These are phyloP conservation scores for Drosophila repleta DNA, from an alignment of 1,140 invertebrate species.

Conservation along the genomic window DNA sequence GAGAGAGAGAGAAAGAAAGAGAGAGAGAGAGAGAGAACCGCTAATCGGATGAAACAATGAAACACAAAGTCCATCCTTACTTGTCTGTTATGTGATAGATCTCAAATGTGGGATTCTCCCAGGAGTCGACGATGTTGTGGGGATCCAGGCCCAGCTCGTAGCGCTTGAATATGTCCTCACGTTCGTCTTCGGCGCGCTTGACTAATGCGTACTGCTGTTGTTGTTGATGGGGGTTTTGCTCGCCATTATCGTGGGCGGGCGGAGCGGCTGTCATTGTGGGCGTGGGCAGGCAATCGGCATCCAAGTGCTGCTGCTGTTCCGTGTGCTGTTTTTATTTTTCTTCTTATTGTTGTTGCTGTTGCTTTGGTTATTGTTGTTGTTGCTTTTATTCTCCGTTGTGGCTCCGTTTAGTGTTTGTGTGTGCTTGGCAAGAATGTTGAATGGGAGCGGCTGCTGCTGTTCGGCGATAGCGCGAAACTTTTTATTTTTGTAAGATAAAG, in stretches of 20 bases:
- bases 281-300: conserved; percentile 27
- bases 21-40: conserved; percentile 10
- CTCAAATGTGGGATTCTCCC: conserved; percentile 98
- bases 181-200: conserved; percentile 94
- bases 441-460: conserved; percentile 65
- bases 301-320: conserved; percentile 26
- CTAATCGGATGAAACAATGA: conserved; percentile 5
- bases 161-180: conserved; percentile 95
- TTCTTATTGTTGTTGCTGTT: not conserved
- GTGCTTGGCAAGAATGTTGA: conserved; percentile 49
- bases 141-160: conserved; percentile 96
- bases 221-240: conserved; percentile 67
- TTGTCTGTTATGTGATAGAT: conserved; percentile 97
- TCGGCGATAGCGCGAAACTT: conserved; percentile 72
- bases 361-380: conserved; percentile 3
- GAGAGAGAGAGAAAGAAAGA: conserved; percentile 12
- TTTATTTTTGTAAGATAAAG: conserved; percentile 43
- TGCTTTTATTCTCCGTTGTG: conserved; percentile 21
- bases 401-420: conserved; percentile 21
- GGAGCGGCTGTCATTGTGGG: conserved; percentile 55
- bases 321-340: conserved; percentile 2
- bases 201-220: conserved; percentile 85
- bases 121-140: conserved; percentile 95
- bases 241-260: conserved; percentile 60
- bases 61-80: conserved; percentile 49